Percentiles rank a stretch among this genome's conserved stretches.
phyloP scores from a whole-genome alignment of 2,797 vertebrate species.

The Fringilla coelebs region DNA sequence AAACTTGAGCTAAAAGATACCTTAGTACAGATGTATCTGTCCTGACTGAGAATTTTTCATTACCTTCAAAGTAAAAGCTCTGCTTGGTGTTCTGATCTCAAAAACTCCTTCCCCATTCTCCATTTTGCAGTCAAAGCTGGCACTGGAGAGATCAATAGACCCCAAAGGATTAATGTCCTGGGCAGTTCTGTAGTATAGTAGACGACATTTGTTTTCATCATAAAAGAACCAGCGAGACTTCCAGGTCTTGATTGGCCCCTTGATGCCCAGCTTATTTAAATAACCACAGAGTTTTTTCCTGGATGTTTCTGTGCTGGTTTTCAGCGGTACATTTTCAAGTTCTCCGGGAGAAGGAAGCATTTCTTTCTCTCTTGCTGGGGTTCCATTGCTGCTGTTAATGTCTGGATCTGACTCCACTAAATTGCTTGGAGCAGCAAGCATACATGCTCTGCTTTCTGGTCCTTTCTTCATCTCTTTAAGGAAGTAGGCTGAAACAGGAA shows the following conservation, averaged over 20 bases:
- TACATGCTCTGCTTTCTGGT: background rate
- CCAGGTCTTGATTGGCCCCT: slow-evolving; percentile 88
- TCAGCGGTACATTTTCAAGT: background rate
- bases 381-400: background rate
- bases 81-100: slow-evolving; percentile 86
- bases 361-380: background rate
- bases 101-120: slow-evolving; percentile 85
- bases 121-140: slow-evolving; percentile 84
- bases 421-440: background rate
- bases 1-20: background rate
- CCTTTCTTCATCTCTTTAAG: slow-evolving; percentile 47
- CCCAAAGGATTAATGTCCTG: slow-evolving; percentile 88
- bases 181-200: slow-evolving; percentile 87
- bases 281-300: slow-evolving; percentile 87
- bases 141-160: slow-evolving; percentile 78
- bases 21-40: background rate
- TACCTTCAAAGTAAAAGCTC: slow-evolving; percentile 89
- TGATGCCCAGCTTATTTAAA: slow-evolving; percentile 85
- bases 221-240: slow-evolving; percentile 94
- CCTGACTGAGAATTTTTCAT: background rate
- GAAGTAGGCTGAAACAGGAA: background rate
- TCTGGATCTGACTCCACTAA: background rate
- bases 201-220: slow-evolving; percentile 84
- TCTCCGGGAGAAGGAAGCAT: background rate
- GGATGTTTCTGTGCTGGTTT: background rate